These are phyloP conservation scores for Chelonia mydas DNA, from an alignment of 2,797 vertebrate species.

Conservation along the genomic window DNA sequence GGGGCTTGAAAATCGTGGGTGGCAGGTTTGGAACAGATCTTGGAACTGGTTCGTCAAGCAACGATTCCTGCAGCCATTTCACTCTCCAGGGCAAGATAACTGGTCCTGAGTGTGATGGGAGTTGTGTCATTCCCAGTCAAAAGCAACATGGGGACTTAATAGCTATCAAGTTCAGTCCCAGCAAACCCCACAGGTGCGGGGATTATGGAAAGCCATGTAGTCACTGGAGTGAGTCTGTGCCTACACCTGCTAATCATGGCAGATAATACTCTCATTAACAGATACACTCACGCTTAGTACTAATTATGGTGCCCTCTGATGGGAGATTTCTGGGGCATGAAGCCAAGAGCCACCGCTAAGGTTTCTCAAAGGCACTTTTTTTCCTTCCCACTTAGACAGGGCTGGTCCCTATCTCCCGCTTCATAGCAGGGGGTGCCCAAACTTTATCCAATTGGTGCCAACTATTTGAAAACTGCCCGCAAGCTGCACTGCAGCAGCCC, in stretches of 20 bases:
- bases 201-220: neutral
- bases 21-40: neutral
- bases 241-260: neutral
- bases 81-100: neutral
- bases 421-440: rapidly evolving
- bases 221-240: neutral
- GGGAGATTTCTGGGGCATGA: rapidly evolving
- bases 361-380: rapidly evolving
- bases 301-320: neutral
- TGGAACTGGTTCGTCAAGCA: neutral
- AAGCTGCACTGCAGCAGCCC: constrained; percentile 16
- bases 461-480: neutral
- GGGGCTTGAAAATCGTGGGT: neutral
- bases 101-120: rapidly evolving
- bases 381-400: rapidly evolving
- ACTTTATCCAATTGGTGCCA: neutral
- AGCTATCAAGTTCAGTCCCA: neutral
- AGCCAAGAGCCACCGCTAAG: neutral
- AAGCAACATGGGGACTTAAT: neutral
- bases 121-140: rapidly evolving
- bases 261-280: neutral
- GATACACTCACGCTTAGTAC: neutral
- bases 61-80: neutral
- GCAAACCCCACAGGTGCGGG: neutral
- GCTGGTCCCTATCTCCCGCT: neutral